phyloP scores from a whole-genome alignment of 2,113 vertebrate genomes.

The Agapornis roseicollis region DNA sequence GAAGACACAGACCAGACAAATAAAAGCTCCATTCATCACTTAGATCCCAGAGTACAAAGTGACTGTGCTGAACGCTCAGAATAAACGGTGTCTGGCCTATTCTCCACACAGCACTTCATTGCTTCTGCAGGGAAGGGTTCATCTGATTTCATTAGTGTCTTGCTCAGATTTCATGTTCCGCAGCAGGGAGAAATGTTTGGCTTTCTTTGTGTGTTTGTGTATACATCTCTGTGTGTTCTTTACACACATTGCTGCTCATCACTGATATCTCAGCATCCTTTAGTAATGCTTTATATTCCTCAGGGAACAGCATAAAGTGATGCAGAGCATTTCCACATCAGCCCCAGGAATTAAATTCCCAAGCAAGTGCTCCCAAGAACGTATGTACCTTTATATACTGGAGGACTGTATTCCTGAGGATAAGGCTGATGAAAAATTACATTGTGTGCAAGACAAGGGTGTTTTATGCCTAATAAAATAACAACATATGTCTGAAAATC shows the following conservation, averaged over 20 bases:
- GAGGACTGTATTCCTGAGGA: neutral
- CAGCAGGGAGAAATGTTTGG: neutral
- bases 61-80: neutral
- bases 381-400: neutral
- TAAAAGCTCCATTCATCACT: constrained; percentile 20
- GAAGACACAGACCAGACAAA: neutral
- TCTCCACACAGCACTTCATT: neutral
- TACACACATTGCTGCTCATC: neutral
- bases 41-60: neutral
- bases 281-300: neutral
- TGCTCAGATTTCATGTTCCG: neutral
- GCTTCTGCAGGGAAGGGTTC: neutral
- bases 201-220: neutral
- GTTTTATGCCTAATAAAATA: neutral
- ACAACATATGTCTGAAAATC: neutral
- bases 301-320: neutral
- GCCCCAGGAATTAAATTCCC: neutral
- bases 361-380: neutral
- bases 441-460: neutral
- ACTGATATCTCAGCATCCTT: neutral
- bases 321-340: neutral
- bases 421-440: neutral
- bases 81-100: neutral
- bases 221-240: neutral
- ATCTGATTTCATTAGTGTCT: neutral